Percentiles rank a stretch among this genome's conserved stretches.
phyloP scores from a whole-genome alignment of 2,888 invertebrate genomes.

The Xestia sexstrigata region DNA sequence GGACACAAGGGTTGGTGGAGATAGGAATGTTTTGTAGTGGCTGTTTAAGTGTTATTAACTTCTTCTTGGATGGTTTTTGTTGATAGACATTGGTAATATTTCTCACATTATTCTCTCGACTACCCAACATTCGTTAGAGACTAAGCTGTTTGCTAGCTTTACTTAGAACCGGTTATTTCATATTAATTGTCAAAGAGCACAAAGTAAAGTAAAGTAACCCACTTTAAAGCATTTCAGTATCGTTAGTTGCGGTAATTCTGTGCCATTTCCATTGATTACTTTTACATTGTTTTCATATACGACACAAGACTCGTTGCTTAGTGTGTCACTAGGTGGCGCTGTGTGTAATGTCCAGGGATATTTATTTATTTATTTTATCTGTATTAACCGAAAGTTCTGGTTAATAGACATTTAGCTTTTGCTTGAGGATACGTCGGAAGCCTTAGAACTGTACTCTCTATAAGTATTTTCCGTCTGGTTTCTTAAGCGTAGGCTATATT shows the following conservation, averaged over 20 bases:
- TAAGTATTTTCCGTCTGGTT: background rate
- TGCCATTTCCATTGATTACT: background rate
- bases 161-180: background rate
- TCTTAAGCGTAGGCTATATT: background rate
- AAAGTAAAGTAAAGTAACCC: no score
- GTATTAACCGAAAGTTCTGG: background rate
- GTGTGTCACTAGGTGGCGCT: no score
- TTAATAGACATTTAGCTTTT: background rate
- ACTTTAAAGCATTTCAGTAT: background rate
- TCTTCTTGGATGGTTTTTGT: background rate
- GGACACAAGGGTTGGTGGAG: constrained; percentile 9
- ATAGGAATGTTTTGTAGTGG: constrained; percentile 17
- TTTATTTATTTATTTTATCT: no score
- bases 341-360: no score
- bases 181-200: no score
- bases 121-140: background rate
- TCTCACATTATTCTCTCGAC: background rate
- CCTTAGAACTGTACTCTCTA: background rate
- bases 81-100: background rate
- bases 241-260: background rate
- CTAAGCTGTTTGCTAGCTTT: background rate
- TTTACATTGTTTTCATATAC: background rate
- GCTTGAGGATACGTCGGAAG: background rate
- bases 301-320: no score
- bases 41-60: constrained; percentile 11